A percentile compares a stretch with the other conserved stretches of the same genome.
Conservation (phyloP, 2,888 invertebrate genomes). For the Micoletzkya japonica region DNA sequence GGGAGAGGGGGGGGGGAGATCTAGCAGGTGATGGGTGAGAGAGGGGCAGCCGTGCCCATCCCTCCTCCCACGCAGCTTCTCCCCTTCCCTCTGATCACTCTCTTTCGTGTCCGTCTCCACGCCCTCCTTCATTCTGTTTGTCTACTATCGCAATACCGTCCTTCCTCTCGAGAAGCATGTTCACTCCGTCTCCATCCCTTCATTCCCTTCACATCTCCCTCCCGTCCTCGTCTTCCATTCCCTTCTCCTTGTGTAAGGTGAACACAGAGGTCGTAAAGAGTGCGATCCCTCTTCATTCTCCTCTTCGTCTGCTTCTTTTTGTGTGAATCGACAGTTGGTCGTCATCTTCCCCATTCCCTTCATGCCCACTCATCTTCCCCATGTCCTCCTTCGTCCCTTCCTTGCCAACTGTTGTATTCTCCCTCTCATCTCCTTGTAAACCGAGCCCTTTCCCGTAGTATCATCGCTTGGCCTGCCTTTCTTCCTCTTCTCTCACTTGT, state of each 20-base stretch:
- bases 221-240: background rate
- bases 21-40: too few relatives aligned
- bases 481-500: background rate
- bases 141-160: background rate
- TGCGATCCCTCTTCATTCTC: background rate
- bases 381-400: background rate
- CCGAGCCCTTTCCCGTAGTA: slow-evolving; percentile 2
- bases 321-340: background rate
- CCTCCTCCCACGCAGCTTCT: slow-evolving; percentile 6
- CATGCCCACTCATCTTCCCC: background rate
- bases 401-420: background rate
- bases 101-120: background rate
- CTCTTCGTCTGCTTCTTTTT: background rate
- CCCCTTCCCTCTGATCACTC: background rate
- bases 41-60: too few relatives aligned
- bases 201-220: background rate
- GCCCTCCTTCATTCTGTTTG: background rate
- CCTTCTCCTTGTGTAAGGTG: background rate
- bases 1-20: too few relatives aligned
- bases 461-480: slow-evolving; percentile 1
- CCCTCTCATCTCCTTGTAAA: background rate
- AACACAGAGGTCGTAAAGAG: background rate
- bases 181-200: background rate
- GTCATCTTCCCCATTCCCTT: background rate
- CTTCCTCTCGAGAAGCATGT: background rate